Percentiles rank a stretch among this genome's conserved stretches.
Conservation (phyloP, 2,797 vertebrate genomes). For the Spea hammondii region DNA sequence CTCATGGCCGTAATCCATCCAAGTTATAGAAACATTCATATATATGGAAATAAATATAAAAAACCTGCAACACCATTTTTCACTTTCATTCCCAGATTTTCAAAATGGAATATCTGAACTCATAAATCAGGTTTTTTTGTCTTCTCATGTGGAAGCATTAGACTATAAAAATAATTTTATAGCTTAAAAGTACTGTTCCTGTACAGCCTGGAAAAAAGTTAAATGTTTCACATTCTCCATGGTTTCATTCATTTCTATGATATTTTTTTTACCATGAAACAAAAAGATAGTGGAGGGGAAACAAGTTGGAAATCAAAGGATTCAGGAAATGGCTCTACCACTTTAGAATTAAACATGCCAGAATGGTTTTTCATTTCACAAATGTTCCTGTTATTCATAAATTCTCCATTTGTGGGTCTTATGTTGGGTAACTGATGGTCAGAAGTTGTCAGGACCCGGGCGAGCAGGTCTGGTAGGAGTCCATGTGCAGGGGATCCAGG, state of each 20-base stretch:
- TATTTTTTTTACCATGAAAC: neutral
- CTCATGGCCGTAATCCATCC: too few species aligned
- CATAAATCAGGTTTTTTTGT: slow-evolving; percentile 17
- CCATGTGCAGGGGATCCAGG: too few species aligned
- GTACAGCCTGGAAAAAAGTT: neutral
- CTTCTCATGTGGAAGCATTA: slow-evolving; percentile 4
- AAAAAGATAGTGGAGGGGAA: neutral
- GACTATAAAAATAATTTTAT: slow-evolving; percentile 12
- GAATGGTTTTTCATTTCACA: slow-evolving; percentile 16
- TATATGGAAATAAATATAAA: neutral
- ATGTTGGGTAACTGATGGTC: slow-evolving; percentile 1
- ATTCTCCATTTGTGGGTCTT: slow-evolving; percentile 21
- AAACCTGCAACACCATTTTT: too few species aligned
- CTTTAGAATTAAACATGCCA: slow-evolving; percentile 13
- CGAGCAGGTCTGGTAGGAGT: too few species aligned
- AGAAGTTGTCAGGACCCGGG: too few species aligned
- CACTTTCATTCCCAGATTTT: too few species aligned
- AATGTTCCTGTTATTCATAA: slow-evolving; percentile 20
- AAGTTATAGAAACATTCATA: too few species aligned
- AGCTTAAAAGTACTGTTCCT: neutral
- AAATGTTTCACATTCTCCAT: neutral
- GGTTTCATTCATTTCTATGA: neutral
- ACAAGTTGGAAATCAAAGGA: neutral
- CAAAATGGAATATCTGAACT: neutral
- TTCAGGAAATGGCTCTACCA: neutral